Evolutionary conservation across 2,797 vertebrate genomes (phyloP).

Genomic region (Thunnus albacares): DNA sequence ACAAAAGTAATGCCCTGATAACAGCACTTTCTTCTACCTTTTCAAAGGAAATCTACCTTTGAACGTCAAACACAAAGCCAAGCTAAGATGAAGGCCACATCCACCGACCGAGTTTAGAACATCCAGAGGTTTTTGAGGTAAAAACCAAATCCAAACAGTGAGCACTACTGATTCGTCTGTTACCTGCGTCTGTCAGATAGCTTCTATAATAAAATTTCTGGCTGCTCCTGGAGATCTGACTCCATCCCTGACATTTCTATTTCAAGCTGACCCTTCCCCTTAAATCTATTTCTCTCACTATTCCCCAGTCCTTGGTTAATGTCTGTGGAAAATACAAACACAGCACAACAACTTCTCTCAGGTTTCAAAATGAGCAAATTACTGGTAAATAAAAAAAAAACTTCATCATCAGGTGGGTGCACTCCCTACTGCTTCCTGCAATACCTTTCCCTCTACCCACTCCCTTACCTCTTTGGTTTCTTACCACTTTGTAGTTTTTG

Average conservation of each 20-base stretch:
- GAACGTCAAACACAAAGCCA: slow-evolving; percentile 5
- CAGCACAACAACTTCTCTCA: neutral
- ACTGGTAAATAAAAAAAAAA: neutral
- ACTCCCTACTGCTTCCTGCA: too few relatives aligned
- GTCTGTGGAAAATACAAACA: neutral
- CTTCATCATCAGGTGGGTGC: slow-evolving; percentile 10
- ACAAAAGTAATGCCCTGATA: slow-evolving; percentile 54
- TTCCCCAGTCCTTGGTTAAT: slow-evolving; percentile 7
- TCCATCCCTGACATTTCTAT: slow-evolving; percentile 64
- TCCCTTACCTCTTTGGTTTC: slow-evolving; percentile 46
- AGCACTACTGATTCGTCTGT: slow-evolving; percentile 15
- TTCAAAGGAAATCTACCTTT: slow-evolving; percentile 49
- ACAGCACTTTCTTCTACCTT: slow-evolving; percentile 48
- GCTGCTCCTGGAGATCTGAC: slow-evolving; percentile 46
- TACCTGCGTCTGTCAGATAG: slow-evolving; percentile 43
- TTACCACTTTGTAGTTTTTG: slow-evolving; percentile 92
- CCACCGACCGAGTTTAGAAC: slow-evolving; percentile 12
- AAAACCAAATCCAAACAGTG: slow-evolving; percentile 8
- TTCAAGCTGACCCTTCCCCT: slow-evolving; percentile 67
- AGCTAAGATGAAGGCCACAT: slow-evolving; percentile 28
- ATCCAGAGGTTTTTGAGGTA: slow-evolving; percentile 35
- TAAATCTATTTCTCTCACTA: slow-evolving; percentile 21
- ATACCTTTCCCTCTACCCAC: neutral
- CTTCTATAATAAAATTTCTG: slow-evolving; percentile 52
- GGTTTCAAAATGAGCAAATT: neutral